These are phyloP conservation scores for Timema cristinae DNA, from an alignment of 2,888 invertebrate genomes.

Conservation along the genomic window DNA sequence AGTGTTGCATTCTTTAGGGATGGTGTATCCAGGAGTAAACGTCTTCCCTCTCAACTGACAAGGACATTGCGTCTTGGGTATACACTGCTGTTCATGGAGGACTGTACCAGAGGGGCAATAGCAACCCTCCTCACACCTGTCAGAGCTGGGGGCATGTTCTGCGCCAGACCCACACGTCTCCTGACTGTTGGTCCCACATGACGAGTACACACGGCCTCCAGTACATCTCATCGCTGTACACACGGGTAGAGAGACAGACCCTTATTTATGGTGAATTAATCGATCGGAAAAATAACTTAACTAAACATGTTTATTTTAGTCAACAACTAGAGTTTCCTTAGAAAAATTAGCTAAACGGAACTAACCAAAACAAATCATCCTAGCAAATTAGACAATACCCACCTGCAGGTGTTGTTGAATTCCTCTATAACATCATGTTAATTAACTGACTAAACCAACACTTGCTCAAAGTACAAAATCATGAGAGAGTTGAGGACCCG, in stretches of 20 bases:
- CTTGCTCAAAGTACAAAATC: too few species aligned
- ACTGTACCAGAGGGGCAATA: constrained; percentile 79
- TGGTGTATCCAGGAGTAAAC: constrained; percentile 64
- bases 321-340: too few species aligned
- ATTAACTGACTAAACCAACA: too few species aligned
- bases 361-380: neutral
- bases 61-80: constrained; percentile 69
- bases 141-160: constrained; percentile 36
- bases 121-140: constrained; percentile 79
- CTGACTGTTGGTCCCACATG: constrained; percentile 68
- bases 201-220: constrained; percentile 68
- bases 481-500: too few species aligned
- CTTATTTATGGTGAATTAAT: constrained; percentile 20
- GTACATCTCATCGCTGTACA: constrained; percentile 71
- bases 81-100: constrained; percentile 70
- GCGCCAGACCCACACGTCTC: constrained; percentile 63
- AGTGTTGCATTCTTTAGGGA: constrained; percentile 79
- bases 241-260: constrained; percentile 15
- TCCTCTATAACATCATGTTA: too few species aligned
- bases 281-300: too few species aligned
- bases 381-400: neutral
- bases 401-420: neutral
- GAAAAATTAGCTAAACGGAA: neutral
- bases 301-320: too few species aligned
- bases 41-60: constrained; percentile 70